A percentile compares a stretch with the other conserved stretches of the same genome.
Conservation (phyloP, 2,113 vertebrate species). For the Pedetes capensis region DNA sequence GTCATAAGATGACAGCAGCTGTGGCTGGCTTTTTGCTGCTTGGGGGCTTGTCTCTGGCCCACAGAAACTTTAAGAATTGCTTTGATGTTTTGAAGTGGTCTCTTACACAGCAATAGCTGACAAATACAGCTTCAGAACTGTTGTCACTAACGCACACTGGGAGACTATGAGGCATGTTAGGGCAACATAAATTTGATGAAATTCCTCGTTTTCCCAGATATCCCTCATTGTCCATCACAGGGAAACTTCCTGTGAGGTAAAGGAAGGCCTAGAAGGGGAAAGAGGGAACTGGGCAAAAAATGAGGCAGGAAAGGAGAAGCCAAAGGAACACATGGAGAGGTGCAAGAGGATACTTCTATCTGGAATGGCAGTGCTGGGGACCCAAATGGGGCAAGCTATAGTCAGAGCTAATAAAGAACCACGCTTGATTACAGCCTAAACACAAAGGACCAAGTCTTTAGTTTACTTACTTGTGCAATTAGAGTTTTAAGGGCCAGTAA, state of each 20-base stretch:
- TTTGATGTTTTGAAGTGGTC: background rate
- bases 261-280: background rate
- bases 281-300: background rate
- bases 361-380: background rate
- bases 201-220: background rate
- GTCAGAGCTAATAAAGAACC: background rate
- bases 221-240: background rate
- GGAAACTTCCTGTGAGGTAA: background rate
- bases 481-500: constrained; percentile 90
- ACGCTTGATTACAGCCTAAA: background rate
- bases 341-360: background rate
- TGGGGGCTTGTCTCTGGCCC: background rate
- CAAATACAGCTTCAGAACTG: background rate
- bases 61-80: background rate
- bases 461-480: constrained; percentile 88
- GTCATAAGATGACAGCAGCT: background rate
- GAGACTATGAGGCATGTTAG: background rate
- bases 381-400: background rate
- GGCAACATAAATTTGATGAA: background rate
- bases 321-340: background rate
- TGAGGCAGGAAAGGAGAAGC: background rate
- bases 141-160: background rate
- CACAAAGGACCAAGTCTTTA: background rate
- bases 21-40: background rate
- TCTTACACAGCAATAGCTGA: background rate